phyloP scores from a whole-genome alignment of 2,797 vertebrate species.

The Amazonetta brasiliensis region DNA sequence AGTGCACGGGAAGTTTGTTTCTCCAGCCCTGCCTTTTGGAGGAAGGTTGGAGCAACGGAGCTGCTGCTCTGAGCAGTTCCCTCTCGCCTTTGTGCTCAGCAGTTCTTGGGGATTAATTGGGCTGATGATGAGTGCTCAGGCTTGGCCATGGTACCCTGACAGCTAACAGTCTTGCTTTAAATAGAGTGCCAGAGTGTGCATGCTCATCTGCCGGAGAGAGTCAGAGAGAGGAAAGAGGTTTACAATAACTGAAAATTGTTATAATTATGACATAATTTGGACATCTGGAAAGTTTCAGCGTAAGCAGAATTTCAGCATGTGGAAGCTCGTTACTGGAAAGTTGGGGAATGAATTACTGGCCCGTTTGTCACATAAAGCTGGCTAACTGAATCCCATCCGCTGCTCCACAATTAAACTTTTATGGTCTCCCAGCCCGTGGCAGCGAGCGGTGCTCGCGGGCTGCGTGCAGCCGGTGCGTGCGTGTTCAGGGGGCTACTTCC shows the following conservation, averaged over 20 bases:
- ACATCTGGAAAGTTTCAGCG: constrained; percentile 73
- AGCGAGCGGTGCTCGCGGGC: not conserved
- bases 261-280: constrained; percentile 74
- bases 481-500: not conserved
- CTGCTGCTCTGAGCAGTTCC: not conserved
- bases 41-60: not conserved
- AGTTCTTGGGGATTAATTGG: constrained; percentile 25
- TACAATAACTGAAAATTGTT: constrained; percentile 63
- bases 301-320: constrained; percentile 70
- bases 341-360: constrained; percentile 46
- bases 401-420: not conserved
- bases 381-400: not conserved
- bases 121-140: not conserved
- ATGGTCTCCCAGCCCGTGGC: not conserved
- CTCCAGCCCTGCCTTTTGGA: not conserved
- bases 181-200: not conserved
- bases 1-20: not conserved
- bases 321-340: constrained; percentile 55
- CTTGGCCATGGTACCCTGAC: constrained; percentile 42
- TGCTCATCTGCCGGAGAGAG: constrained; percentile 15
- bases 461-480: not conserved
- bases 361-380: constrained; percentile 26
- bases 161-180: not conserved
- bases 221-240: constrained; percentile 32
- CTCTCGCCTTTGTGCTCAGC: not conserved